Conservation (phyloP, 2,888 invertebrate genomes). For the Cepaea hortensis region DNA sequence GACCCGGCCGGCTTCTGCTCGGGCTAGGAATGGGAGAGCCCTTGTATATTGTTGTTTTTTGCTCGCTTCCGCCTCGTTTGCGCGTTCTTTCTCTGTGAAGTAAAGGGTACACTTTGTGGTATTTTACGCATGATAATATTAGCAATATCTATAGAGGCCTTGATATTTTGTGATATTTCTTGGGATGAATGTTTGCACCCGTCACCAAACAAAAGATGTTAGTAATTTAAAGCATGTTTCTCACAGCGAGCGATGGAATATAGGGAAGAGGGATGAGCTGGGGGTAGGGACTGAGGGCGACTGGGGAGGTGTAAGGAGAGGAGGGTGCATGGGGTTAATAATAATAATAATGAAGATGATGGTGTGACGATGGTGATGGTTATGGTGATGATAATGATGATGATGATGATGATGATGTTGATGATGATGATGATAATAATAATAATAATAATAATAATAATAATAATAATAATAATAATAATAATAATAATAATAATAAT, state of each 20-base stretch:
- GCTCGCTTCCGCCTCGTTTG: slow-evolving; percentile 38
- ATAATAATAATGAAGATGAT: neutral
- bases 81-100: slow-evolving; percentile 39
- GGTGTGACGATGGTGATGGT: neutral
- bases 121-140: slow-evolving; percentile 42
- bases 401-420: neutral
- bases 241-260: neutral
- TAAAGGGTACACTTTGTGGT: slow-evolving; percentile 46
- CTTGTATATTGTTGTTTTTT: slow-evolving; percentile 48
- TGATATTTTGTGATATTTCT: slow-evolving; percentile 43
- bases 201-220: slow-evolving; percentile 33
- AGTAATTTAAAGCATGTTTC: slow-evolving; percentile 35
- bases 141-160: slow-evolving; percentile 38
- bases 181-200: slow-evolving; percentile 19
- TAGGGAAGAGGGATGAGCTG: neutral
- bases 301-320: neutral
- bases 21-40: slow-evolving; percentile 32
- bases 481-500: neutral
- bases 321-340: neutral
- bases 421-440: neutral
- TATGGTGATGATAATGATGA: slow-evolving; percentile 33
- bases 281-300: neutral
- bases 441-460: slow-evolving; percentile 1
- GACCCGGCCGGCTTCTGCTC: slow-evolving; percentile 1
- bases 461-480: slow-evolving; percentile 16